Evolutionary conservation across 2,888 invertebrate species (phyloP).

Genomic region (Dascillus cervinus): DNA sequence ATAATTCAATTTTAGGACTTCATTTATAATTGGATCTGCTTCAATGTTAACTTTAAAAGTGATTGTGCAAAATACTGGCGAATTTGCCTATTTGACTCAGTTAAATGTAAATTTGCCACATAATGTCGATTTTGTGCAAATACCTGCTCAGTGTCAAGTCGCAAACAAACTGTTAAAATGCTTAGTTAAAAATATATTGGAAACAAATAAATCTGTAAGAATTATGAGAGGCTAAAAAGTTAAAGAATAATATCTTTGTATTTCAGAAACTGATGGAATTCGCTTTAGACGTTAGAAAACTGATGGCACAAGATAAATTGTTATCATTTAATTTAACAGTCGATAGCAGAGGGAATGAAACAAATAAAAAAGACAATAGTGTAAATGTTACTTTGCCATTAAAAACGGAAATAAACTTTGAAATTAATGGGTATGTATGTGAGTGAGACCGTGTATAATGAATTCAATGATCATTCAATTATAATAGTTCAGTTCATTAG

Average conservation of each 20-base stretch:
- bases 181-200: slow-evolving; percentile 24
- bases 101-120: slow-evolving; percentile 23
- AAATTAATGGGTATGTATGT: slow-evolving; percentile 24
- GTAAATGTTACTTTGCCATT: slow-evolving; percentile 20
- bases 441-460: too few species aligned
- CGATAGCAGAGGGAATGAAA: slow-evolving; percentile 25
- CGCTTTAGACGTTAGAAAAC: slow-evolving; percentile 21
- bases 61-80: slow-evolving; percentile 31
- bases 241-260: slow-evolving; percentile 4
- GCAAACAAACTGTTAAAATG: slow-evolving; percentile 19
- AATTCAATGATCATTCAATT: too few species aligned
- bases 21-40: slow-evolving; percentile 29
- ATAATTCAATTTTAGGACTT: slow-evolving; percentile 18
- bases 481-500: too few species aligned
- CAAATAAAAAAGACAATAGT: slow-evolving; percentile 20
- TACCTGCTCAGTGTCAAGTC: slow-evolving; percentile 21
- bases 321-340: slow-evolving; percentile 23
- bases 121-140: slow-evolving; percentile 20
- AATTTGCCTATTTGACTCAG: slow-evolving; percentile 33
- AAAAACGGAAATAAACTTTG: slow-evolving; percentile 18
- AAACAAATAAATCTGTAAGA: slow-evolving; percentile 17
- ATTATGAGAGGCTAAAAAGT: too few species aligned
- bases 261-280: slow-evolving; percentile 18
- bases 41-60: slow-evolving; percentile 26
- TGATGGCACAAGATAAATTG: slow-evolving; percentile 11